Base-by-base conservation (phyloP, 1,140 invertebrate species). In the Drosophila tristis region DNA sequence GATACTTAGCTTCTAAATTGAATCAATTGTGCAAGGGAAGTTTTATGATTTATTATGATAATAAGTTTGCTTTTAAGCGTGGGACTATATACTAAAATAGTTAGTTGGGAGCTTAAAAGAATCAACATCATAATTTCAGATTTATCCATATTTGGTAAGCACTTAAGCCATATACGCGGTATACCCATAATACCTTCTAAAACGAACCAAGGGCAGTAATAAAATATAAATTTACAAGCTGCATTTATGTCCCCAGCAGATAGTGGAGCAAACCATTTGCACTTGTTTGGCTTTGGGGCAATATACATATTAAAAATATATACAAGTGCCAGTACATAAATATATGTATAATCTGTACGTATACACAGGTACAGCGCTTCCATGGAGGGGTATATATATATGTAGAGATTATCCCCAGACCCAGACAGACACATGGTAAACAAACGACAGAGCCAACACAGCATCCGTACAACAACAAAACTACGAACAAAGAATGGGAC, bases 401-500 rank as follows among this genome's bases (percentile, higher is more conserved):
- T 9, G 8, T 13, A 23, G 26, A 53, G 73, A 71, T 64, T 74
- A 64, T 82, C 60, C 80, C 45, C 70, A 59, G 49, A 44, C 29
- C 50, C 50, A 73, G 50, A 31, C 55, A 66, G 78, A 75, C 60
- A 78, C 58, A 56, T 16, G 64, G 51, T 57, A 82, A 82, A 71
- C 64, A 84, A 51, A 35, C 29, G 51, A 39, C 45, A 35, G 50
- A 44, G 31, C 16, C 39, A 44, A 60, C n/a, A 54, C 26, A 66
- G 35, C 43, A 49, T 5, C 16, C 43, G n/a, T 59, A 59, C 39
- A 64, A 44, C 64, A 60, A 39, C n/a, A 75, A 65, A 48, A 42
- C 35, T 15, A 20, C 49, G 53, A 47, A 45, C 50, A 63, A 53
- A 23, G 59, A 59, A 48, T 9, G 45, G 53, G 50, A 74, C 73